Percentiles rank a stretch among this genome's conserved stretches.
phyloP scores from a whole-genome alignment of 2,113 vertebrate genomes.

The Tenebrosternarchus preto region DNA sequence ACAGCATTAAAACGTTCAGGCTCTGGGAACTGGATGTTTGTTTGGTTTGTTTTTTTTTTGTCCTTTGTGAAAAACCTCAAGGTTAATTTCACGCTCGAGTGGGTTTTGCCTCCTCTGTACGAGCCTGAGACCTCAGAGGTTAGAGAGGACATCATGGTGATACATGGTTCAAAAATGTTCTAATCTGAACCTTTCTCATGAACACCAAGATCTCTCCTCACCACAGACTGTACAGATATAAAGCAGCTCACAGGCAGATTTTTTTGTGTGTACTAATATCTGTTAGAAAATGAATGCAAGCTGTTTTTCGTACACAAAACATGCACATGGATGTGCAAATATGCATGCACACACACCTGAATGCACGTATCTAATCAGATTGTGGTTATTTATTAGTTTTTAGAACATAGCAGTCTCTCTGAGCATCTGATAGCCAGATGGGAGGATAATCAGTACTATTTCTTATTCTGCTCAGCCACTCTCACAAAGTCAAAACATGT shows the following conservation, averaged over 20 bases:
- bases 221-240: neutral
- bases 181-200: conserved; percentile 18
- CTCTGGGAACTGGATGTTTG: too few relatives aligned
- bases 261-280: neutral
- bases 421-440: conserved; percentile 21
- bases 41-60: too few relatives aligned
- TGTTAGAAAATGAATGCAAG: neutral
- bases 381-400: neutral
- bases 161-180: neutral
- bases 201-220: neutral
- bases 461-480: conserved; percentile 42
- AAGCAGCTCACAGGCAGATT: neutral
- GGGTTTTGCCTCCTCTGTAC: too few relatives aligned
- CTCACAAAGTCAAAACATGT: conserved; percentile 16
- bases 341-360: conserved; percentile 19
- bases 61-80: too few relatives aligned
- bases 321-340: neutral
- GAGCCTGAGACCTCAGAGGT: too few relatives aligned
- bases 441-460: conserved; percentile 7
- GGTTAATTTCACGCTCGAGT: too few relatives aligned
- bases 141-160: neutral
- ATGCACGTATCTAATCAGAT: neutral
- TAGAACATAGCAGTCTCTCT: conserved; percentile 28
- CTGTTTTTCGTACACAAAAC: conserved; percentile 6
- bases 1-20: too few relatives aligned